Evolutionary conservation across 2,888 invertebrate species (phyloP).

Genomic region (Zygothrica quintamaculata): DNA sequence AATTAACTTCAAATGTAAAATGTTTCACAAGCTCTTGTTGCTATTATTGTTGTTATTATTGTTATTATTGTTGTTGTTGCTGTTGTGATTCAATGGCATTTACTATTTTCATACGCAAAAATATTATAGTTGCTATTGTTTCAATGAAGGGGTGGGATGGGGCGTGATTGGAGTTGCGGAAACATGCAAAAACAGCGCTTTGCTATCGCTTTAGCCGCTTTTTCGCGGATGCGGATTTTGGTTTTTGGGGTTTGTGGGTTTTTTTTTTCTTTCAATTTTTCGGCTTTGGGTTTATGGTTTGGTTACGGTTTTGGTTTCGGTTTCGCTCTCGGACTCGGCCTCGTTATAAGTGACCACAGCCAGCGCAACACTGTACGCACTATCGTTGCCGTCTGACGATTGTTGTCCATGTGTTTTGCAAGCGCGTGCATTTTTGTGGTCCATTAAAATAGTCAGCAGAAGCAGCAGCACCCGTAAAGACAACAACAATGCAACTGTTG

Average conservation of each 20-base stretch:
- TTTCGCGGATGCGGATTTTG: slow-evolving; percentile 62
- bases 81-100: neutral
- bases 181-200: slow-evolving; percentile 50
- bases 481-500: slow-evolving; percentile 11
- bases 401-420: slow-evolving; percentile 50
- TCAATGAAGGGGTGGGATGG: neutral
- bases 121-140: neutral
- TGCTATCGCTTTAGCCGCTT: slow-evolving; percentile 58
- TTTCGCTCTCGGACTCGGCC: slow-evolving; percentile 39
- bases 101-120: too few relatives aligned
- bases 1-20: slow-evolving; percentile 55
- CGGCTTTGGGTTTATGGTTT: slow-evolving; percentile 26
- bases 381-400: slow-evolving; percentile 13
- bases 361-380: slow-evolving; percentile 16
- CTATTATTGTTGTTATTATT: slow-evolving; percentile 18
- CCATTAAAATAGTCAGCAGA: slow-evolving; percentile 63
- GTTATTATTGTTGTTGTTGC: slow-evolving; percentile 6
- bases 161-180: slow-evolving; percentile 38
- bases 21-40: slow-evolving; percentile 31
- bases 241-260: too few relatives aligned
- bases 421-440: slow-evolving; percentile 69
- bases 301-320: slow-evolving; percentile 21
- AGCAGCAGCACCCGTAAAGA: slow-evolving; percentile 17
- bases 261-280: slow-evolving; percentile 12
- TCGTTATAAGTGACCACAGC: slow-evolving; percentile 33